A percentile compares a stretch with the other conserved stretches of the same genome.
phyloP scores from a whole-genome alignment of 2,888 invertebrate genomes.

The Iphiclides podalirius region DNA sequence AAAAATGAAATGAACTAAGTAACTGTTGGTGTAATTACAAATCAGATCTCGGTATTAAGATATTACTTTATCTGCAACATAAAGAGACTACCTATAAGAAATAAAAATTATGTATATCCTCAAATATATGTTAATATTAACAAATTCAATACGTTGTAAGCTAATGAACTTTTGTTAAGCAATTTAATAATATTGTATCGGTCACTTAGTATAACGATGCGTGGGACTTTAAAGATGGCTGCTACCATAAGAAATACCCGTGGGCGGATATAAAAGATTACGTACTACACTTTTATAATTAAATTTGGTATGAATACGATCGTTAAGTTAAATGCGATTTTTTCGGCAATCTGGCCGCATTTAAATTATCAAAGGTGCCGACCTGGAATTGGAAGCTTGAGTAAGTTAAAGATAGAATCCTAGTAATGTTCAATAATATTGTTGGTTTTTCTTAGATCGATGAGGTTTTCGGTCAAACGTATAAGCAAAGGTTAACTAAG shows the following conservation, averaged over 20 bases:
- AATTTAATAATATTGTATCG: constrained; percentile 15
- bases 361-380: constrained; percentile 16
- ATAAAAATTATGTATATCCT: no score
- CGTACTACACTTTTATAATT: constrained; percentile 19
- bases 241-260: constrained; percentile 18
- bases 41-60: no score
- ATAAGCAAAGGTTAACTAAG: no score
- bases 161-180: constrained; percentile 13
- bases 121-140: no score
- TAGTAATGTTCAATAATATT: constrained; percentile 6
- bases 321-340: constrained; percentile 20
- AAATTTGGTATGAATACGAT: constrained; percentile 17
- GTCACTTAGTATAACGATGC: constrained; percentile 19
- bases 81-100: no score
- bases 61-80: no score
- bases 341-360: constrained; percentile 10
- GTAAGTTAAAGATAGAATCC: background rate
- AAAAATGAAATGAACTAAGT: no score
- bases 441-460: background rate
- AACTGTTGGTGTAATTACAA: no score
- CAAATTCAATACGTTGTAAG: background rate
- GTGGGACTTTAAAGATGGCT: constrained; percentile 17
- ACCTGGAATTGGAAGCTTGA: constrained; percentile 9
- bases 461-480: no score
- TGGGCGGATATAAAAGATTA: constrained; percentile 22